These are phyloP conservation scores for Leptosomus discolor DNA, from an alignment of 2,113 vertebrate species.

Conservation along the genomic window DNA sequence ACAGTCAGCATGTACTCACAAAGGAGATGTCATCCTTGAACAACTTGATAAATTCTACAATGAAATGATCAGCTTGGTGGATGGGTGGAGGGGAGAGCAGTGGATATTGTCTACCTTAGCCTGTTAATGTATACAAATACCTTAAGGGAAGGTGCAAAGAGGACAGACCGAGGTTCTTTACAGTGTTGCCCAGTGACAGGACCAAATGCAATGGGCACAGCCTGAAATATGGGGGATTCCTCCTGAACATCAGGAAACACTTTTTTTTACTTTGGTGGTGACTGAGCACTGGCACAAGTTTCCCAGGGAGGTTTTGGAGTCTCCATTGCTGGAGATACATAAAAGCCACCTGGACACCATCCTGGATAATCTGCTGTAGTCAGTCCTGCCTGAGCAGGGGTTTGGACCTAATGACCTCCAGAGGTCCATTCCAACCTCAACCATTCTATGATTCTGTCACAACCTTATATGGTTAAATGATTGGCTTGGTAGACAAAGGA, in stretches of 20 bases:
- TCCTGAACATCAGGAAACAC: not conserved
- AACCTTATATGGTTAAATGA: not conserved
- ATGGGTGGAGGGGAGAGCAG: not conserved
- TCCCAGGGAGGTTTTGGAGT: not conserved
- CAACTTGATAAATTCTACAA: not conserved
- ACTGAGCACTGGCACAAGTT: not conserved
- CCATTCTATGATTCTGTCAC: not conserved
- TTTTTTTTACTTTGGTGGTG: not conserved
- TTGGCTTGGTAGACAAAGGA: not conserved
- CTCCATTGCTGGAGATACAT: not conserved
- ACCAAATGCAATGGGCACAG: not conserved
- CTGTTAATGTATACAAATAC: not conserved
- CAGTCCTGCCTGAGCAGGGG: not conserved
- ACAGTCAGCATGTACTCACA: not conserved
- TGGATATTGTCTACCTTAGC: not conserved
- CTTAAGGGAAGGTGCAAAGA: not conserved
- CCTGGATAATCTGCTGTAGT: not conserved
- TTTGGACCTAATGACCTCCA: not conserved
- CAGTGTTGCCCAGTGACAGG: not conserved
- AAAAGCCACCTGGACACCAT: not conserved
- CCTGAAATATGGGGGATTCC: not conserved
- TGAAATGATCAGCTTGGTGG: not conserved
- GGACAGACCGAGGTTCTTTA: accelerated
- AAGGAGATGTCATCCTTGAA: not conserved
- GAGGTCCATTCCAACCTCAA: not conserved